A percentile compares a stretch with the other conserved stretches of the same genome.
phyloP scores from a whole-genome alignment of 2,113 vertebrate genomes.

The Albula goreensis region DNA sequence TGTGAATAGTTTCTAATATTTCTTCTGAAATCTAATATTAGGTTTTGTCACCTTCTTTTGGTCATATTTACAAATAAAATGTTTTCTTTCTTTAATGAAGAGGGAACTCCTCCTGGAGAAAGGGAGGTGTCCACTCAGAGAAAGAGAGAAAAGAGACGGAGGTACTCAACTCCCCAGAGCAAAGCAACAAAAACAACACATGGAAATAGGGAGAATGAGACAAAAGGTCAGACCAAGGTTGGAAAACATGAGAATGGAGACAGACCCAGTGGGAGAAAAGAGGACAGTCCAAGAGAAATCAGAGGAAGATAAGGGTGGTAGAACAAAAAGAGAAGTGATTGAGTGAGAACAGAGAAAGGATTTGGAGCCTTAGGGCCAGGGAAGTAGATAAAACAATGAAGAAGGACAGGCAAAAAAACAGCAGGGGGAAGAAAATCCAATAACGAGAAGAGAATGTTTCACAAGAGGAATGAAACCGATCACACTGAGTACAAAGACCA shows the following conservation, averaged over 20 bases:
- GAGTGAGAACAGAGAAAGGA: background rate
- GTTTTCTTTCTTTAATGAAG: background rate
- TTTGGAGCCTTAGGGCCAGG: background rate
- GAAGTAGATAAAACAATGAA: background rate
- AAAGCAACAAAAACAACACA: slow-evolving; percentile 39
- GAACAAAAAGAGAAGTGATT: background rate
- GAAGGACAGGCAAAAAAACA: background rate
- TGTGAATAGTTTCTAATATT: background rate
- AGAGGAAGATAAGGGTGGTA: background rate
- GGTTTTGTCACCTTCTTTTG: background rate
- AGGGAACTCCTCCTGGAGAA: slow-evolving; percentile 38
- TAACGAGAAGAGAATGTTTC: background rate
- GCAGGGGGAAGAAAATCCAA: background rate
- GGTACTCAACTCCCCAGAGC: slow-evolving; percentile 30
- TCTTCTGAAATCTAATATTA: background rate
- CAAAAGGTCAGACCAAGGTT: slow-evolving; percentile 25
- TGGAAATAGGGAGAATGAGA: slow-evolving; percentile 31
- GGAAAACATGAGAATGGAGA: background rate
- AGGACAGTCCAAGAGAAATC: background rate
- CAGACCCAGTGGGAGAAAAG: background rate
- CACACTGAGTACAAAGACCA: background rate
- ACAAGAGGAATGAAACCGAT: background rate
- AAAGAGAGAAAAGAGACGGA: background rate
- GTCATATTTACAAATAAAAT: background rate
- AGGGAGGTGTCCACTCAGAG: slow-evolving; percentile 17